phyloP scores from a whole-genome alignment of 2,888 invertebrate genomes.

The Thelaira solivaga region DNA sequence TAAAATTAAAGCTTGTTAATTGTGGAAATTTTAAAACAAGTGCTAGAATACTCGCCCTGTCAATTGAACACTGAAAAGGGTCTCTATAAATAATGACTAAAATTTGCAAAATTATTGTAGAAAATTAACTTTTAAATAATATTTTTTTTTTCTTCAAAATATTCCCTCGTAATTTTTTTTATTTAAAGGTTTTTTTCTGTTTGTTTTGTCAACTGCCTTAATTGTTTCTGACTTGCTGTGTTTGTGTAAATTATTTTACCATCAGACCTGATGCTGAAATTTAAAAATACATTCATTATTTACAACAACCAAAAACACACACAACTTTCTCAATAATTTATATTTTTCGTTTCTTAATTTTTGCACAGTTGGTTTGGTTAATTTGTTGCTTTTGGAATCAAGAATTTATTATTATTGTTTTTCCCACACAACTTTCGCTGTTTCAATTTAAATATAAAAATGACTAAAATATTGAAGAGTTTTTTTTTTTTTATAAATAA shows the following conservation, averaged over 20 bases:
- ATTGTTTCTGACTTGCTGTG: constrained; percentile 18
- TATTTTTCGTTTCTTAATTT: background rate
- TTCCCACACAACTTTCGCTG: constrained; percentile 31
- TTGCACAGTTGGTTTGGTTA: background rate
- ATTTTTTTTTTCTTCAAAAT: too few relatives aligned
- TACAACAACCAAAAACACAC: constrained; percentile 10
- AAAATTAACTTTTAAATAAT: too few relatives aligned
- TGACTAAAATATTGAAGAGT: constrained; percentile 38
- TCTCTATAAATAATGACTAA: too few relatives aligned
- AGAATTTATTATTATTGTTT: constrained; percentile 8
- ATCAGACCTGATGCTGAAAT: background rate
- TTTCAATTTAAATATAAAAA: constrained; percentile 34
- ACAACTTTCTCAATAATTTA: constrained; percentile 20
- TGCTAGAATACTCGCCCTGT: background rate
- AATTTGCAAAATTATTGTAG: too few relatives aligned
- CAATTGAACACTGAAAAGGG: too few relatives aligned
- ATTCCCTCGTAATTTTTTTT: too few relatives aligned
- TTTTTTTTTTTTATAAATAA: background rate
- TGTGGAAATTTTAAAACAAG: too few relatives aligned
- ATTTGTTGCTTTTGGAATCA: constrained; percentile 20
- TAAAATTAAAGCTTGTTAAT: too few relatives aligned
- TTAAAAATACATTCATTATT: background rate
- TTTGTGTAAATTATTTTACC: constrained; percentile 19
- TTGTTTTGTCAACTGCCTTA: constrained; percentile 1
- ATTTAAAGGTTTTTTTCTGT: background rate